Base-by-base conservation (phyloP, 2,113 vertebrate species). In the Notothenia coriiceps region DNA sequence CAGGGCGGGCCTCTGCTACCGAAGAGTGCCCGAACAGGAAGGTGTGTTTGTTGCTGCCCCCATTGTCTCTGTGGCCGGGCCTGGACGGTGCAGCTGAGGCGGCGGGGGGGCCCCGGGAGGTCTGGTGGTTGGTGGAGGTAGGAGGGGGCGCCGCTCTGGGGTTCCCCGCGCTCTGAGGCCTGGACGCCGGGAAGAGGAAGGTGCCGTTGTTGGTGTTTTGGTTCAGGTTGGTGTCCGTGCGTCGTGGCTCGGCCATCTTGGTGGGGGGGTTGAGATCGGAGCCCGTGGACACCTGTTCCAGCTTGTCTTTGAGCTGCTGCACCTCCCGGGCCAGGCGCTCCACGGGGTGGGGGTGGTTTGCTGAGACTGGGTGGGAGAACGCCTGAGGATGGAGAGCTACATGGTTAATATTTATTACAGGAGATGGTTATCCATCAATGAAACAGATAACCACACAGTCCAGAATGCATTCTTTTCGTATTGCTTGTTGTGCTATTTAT, bases 181-280 rank as follows among this genome's bases (percentile, higher is more conserved):
- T 83, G 0, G 89, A 84, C 2, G 88, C 86, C 0, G 93, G 87
- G 79, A 94, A 95, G 25, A 96, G 94, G 88, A 96, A 96, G 66
- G 94, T 95, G 86, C 92, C 91, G 20, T 95, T 95, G 90, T 94
- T 94, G 87, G 92, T 86, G 80, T 95, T 95, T 79, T 94, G 94
- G 89, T 96, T 95, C 73, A 95, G 90, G 90, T 95, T 95, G 90
- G 90, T n/a, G 79, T 94, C 91, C 10, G 86, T 49, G 15, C 78
- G 79, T 4, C 74, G 82, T 3, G 79, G 74, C 67, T 91, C 91
- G 1, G 73, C 63, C 0, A 43, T 74, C 17, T 86, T 86, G 59
- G 62, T 5, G 40, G 79, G 75, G 2, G 74, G 61, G 9, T 60
- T n/a, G 0, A 71, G 51, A 18, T 77, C 74, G 0, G 71, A 5